Conservation (phyloP, 2,888 invertebrate species). For the Xanthia icteritia region DNA sequence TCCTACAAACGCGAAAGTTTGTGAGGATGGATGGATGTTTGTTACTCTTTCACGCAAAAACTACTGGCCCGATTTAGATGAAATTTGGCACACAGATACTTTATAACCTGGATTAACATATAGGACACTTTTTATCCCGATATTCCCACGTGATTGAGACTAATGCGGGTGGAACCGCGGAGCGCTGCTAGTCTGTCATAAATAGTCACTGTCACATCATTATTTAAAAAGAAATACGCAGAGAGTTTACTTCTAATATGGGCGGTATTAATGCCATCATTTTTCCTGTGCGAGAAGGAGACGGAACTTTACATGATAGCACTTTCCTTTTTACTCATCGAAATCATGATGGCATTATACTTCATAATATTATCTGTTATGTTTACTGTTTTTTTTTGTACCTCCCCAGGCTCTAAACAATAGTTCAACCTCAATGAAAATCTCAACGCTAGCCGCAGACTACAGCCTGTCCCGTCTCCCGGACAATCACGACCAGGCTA, state of each 20-base stretch:
- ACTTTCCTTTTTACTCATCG: not conserved
- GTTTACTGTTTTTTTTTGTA: not conserved
- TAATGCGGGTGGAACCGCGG: too few relatives aligned
- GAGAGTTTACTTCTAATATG: not conserved
- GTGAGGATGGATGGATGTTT: too few relatives aligned
- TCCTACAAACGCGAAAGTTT: too few relatives aligned
- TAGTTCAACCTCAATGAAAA: conserved; percentile 67
- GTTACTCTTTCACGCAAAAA: too few relatives aligned
- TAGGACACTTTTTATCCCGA: too few relatives aligned
- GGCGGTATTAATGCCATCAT: not conserved
- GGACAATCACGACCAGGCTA: conserved; percentile 64
- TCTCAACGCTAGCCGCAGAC: conserved; percentile 87
- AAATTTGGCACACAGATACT: too few relatives aligned
- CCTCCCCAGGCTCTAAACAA: conserved; percentile 64
- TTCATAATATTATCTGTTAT: not conserved
- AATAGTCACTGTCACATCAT: not conserved
- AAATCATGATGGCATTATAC: not conserved
- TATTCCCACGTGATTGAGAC: too few relatives aligned
- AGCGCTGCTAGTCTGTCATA: not conserved
- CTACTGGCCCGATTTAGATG: too few relatives aligned
- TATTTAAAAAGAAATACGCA: not conserved
- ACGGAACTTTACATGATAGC: not conserved
- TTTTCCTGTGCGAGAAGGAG: not conserved
- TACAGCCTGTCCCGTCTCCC: conserved; percentile 78
- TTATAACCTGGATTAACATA: too few relatives aligned